A percentile compares a stretch with the other conserved stretches of the same genome.
phyloP scores from a whole-genome alignment of 2,888 invertebrate genomes.

The Lithophane socia region DNA sequence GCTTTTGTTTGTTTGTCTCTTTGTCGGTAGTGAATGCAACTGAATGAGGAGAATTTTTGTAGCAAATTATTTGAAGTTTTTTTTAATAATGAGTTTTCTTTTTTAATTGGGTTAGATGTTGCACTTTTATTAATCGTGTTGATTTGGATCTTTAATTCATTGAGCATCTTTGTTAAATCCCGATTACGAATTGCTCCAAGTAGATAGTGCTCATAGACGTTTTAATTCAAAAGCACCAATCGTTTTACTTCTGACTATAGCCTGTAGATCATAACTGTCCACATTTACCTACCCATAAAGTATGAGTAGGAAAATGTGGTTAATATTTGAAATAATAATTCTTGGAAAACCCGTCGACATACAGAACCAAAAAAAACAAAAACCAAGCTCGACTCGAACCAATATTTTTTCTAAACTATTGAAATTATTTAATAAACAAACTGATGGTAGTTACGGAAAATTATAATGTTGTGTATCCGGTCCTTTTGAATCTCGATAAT shows the following conservation, averaged over 20 bases:
- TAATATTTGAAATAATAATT: not conserved
- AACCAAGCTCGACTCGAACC: not conserved
- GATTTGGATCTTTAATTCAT: not conserved
- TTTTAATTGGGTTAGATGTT: not conserved
- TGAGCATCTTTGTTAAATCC: not conserved
- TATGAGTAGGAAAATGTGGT: not conserved
- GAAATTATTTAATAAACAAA: slow-evolving; percentile 77
- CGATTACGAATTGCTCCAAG: not conserved
- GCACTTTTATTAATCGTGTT: not conserved
- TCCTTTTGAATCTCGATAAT: slow-evolving; percentile 71
- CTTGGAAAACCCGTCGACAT: not conserved
- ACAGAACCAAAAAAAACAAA: slow-evolving; percentile 33
- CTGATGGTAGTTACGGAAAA: slow-evolving; percentile 72
- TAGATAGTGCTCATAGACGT: not conserved
- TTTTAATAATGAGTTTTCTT: not conserved
- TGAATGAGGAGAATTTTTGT: not conserved
- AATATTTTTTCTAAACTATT: slow-evolving; percentile 58
- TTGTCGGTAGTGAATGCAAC: slow-evolving; percentile 16
- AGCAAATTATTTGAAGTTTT: not conserved
- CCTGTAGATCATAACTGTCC: not conserved
- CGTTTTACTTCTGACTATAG: not conserved
- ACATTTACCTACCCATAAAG: not conserved
- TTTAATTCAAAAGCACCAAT: not conserved
- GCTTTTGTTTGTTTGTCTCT: slow-evolving; percentile 23
- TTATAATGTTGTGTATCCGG: slow-evolving; percentile 74